These are phyloP conservation scores for Zaprionus africanus DNA, from an alignment of 1,140 invertebrate species.

Conservation along the genomic window DNA sequence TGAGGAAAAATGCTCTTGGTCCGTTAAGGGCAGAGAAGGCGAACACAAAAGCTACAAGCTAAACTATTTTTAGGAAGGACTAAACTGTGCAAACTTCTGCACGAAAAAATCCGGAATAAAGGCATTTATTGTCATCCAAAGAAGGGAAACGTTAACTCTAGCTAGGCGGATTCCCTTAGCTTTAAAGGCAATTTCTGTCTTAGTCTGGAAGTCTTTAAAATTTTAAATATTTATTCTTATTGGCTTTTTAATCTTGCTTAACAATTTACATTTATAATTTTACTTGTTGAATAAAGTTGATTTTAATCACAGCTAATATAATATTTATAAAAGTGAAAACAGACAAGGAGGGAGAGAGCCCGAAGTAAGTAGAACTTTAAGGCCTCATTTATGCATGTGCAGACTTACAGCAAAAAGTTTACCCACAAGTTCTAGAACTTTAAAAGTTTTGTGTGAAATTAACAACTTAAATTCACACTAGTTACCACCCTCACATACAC, in stretches of 20 bases:
- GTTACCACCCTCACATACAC: background rate
- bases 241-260: too few species aligned
- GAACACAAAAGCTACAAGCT: constrained; percentile 9
- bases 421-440: background rate
- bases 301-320: background rate
- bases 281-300: background rate
- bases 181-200: background rate
- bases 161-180: background rate
- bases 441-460: constrained; percentile 7
- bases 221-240: background rate
- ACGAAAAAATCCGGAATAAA: background rate
- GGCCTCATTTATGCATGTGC: background rate
- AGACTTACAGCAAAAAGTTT: background rate
- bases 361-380: background rate
- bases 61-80: constrained; percentile 15
- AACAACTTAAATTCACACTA: constrained; percentile 1
- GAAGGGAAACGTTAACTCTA: background rate
- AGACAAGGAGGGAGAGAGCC: background rate
- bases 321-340: background rate
- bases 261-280: background rate
- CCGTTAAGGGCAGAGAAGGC: constrained; percentile 14
- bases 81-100: background rate
- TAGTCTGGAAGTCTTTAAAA: background rate
- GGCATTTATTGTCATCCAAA: background rate
- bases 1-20: constrained; percentile 28